A percentile compares a stretch with the other conserved stretches of the same genome.
Evolutionary conservation across 2,113 vertebrate species (phyloP).

Genomic region (Malurus melanocephalus): DNA sequence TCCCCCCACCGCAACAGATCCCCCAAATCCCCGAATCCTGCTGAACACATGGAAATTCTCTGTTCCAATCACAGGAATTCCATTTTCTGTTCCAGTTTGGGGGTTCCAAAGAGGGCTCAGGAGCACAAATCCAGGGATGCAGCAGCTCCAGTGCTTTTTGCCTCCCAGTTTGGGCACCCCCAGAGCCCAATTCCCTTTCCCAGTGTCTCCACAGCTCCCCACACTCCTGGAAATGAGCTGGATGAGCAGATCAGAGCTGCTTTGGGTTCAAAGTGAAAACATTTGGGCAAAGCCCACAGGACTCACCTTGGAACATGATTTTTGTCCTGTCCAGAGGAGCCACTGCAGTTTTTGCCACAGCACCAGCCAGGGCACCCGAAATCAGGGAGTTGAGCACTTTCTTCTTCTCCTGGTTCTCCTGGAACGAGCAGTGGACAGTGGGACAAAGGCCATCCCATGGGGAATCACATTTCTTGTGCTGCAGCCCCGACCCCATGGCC

Average conservation of each 20-base stretch:
- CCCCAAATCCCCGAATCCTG: not conserved
- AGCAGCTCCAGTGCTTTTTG: not conserved
- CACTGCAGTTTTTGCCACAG: slow-evolving; percentile 93
- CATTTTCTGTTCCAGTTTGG: not conserved
- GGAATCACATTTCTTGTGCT: not conserved
- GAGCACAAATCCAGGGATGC: not conserved
- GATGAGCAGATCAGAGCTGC: not conserved
- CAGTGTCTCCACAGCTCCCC: not conserved
- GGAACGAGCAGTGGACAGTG: not conserved
- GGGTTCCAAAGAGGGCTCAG: not conserved
- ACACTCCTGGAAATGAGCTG: accelerated
- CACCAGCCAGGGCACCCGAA: slow-evolving; percentile 90
- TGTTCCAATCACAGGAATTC: not conserved
- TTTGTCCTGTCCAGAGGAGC: slow-evolving; percentile 96
- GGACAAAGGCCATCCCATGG: not conserved
- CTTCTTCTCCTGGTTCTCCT: slow-evolving; percentile 77
- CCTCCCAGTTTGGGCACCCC: not conserved
- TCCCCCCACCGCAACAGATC: not conserved
- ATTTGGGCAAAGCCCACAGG: not conserved
- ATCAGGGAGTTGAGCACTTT: slow-evolving; percentile 86
- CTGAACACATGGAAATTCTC: accelerated
- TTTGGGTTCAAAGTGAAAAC: not conserved
- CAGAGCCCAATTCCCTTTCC: not conserved
- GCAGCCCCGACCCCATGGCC: not conserved
- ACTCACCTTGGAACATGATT: slow-evolving; percentile 97